A percentile compares a stretch with the other conserved stretches of the same genome.
Conservation (phyloP, 2,113 vertebrate species). For the Nibea albiflora region DNA sequence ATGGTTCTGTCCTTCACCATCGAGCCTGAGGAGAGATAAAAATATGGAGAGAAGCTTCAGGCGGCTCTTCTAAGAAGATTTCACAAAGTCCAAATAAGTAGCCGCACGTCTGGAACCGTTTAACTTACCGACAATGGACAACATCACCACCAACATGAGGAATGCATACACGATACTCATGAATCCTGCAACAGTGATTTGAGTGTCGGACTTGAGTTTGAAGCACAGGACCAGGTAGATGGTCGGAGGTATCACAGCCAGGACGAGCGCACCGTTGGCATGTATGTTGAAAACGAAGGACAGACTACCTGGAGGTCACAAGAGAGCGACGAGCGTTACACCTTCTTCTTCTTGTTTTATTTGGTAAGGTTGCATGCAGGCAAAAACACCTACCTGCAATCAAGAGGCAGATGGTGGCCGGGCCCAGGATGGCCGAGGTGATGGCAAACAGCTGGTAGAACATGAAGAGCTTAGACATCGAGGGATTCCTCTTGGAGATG, state of each 20-base stretch:
- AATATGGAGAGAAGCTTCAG: not conserved
- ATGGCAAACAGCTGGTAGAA: constrained; percentile 81
- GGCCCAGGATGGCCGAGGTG: constrained; percentile 72
- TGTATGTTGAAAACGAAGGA: constrained; percentile 25
- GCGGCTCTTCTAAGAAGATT: too few relatives aligned
- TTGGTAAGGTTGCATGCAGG: not conserved
- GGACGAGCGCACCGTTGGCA: constrained; percentile 34
- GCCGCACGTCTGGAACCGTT: too few relatives aligned
- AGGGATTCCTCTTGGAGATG: constrained; percentile 74
- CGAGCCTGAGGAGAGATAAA: constrained; percentile 44
- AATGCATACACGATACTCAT: constrained; percentile 80
- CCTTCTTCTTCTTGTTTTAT: not conserved
- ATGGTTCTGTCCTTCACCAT: constrained; percentile 72
- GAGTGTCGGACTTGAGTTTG: constrained; percentile 77
- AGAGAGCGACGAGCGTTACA: not conserved
- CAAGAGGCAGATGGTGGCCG: constrained; percentile 81
- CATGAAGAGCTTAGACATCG: constrained; percentile 82
- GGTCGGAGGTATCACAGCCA: constrained; percentile 72
- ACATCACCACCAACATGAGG: constrained; percentile 75
- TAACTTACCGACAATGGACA: constrained; percentile 76
- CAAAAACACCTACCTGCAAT: constrained; percentile 63
- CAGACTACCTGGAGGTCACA: constrained; percentile 70
- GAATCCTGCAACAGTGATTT: constrained; percentile 75
- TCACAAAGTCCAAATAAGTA: not conserved
- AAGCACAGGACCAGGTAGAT: constrained; percentile 77